Base-by-base conservation (phyloP, 64 coral and sea anemone genomes). In the Trachythela sp. region DNA sequence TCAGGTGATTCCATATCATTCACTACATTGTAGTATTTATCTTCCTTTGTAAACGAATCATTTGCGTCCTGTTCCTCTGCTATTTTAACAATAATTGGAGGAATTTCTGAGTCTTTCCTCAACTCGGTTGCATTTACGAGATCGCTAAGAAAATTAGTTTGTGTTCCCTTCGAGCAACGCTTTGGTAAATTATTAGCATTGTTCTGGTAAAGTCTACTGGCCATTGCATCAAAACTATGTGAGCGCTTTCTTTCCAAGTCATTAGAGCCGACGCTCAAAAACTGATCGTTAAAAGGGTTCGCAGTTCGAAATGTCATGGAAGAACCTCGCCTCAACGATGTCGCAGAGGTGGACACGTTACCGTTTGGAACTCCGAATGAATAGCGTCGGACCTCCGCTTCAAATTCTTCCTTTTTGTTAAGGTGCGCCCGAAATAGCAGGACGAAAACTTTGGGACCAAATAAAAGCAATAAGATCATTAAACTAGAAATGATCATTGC, bases 401-500 rank as follows among this genome's bases (percentile, higher is more conserved):
- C 83, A 51, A 97, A 97, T 13, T 86, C 87, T 13, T 85, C 15
- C 71, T 67, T 49, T 60, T 92, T 94, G 36, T 97, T 97, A n/a
- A 97, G 14, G 18, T 87, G 87, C n/a, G 95, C 90, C 0, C 92
- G 87, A 24, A 97, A 86, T 37, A 97, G 84, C 5, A 97, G 85
- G 13, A 94, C 54, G 51, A 94, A 92, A 4, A 90, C 20, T 87
- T 97, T 97, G 2, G 95, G 92, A 76, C 92, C 95, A 85, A 90
- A 94, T n/a, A 90, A 89, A 5, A 92, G 88, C 49, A 92, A 8
- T n/a, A 97, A 84, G n/a, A 97, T 91, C 30, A 67, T 83, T 87
- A 94, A 80, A 48, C 92, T 97, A 24, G 92, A 97, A 33, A 92
- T 87, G 33, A 90, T 77, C 54, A 92, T 92, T 9, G 95, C 95